phyloP scores from a whole-genome alignment of 2,113 vertebrate genomes.

The Mus spicilegus region DNA sequence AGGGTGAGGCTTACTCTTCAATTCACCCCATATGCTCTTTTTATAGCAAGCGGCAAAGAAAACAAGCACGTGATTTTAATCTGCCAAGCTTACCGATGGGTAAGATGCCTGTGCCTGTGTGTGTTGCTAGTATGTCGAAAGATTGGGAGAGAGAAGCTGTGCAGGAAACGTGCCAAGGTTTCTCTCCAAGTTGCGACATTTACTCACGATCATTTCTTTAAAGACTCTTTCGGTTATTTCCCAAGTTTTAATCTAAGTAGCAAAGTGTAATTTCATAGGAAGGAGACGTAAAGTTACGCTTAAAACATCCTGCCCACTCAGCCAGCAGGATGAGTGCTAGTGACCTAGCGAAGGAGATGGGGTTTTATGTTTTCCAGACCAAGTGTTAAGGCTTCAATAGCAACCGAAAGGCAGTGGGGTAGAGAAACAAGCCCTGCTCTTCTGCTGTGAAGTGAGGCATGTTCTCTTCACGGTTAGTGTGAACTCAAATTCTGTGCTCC shows the following conservation, averaged over 20 bases:
- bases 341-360: background rate
- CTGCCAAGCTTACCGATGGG: background rate
- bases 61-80: background rate
- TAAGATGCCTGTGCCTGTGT: background rate
- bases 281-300: background rate
- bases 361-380: background rate
- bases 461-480: background rate
- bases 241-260: conserved; percentile 8
- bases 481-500: background rate
- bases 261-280: background rate
- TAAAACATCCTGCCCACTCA: background rate
- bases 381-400: conserved; percentile 1
- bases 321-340: background rate
- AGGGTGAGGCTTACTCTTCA: background rate
- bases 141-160: background rate
- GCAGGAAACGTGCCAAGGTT: background rate
- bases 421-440: background rate
- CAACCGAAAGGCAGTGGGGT: background rate
- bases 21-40: background rate
- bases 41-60: background rate
- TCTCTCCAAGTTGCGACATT: background rate
- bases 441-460: background rate
- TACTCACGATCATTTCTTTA: conserved; percentile 9
- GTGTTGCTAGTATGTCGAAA: background rate
- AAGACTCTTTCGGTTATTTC: background rate